Evolutionary conservation across 2,888 invertebrate genomes (phyloP).

Genomic region (Hirtodrosophila cameraria): DNA sequence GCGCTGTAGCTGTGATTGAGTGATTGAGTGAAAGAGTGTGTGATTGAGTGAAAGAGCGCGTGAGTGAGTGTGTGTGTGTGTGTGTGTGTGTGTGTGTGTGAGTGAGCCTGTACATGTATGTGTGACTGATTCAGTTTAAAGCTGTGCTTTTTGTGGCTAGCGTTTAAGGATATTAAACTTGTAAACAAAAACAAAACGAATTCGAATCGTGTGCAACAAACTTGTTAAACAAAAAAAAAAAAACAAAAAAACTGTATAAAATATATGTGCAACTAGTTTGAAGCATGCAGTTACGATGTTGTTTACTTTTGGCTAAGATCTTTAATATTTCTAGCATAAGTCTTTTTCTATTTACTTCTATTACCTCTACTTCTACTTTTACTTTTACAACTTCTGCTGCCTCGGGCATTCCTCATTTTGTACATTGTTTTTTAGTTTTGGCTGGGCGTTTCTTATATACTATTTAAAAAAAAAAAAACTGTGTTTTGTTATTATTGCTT

Average conservation of each 20-base stretch:
- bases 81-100: neutral
- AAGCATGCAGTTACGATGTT: slow-evolving; percentile 6
- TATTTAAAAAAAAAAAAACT: neutral
- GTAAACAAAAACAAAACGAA: slow-evolving; percentile 1
- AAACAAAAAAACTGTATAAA: neutral
- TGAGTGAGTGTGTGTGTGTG: slow-evolving; percentile 34
- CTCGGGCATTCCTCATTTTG: slow-evolving; percentile 49
- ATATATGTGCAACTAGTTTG: slow-evolving; percentile 14
- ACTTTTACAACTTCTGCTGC: slow-evolving; percentile 17
- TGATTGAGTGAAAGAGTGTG: slow-evolving; percentile 13
- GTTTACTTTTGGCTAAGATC: slow-evolving; percentile 4
- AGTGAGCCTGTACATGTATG: slow-evolving; percentile 5
- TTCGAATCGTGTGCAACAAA: slow-evolving; percentile 27
- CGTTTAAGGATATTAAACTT: slow-evolving; percentile 27
- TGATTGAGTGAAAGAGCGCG: slow-evolving; percentile 20
- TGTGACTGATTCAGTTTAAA: slow-evolving; percentile 55
- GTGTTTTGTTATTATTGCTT: slow-evolving; percentile 61
- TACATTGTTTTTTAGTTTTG: slow-evolving; percentile 53
- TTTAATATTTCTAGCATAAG: slow-evolving; percentile 16
- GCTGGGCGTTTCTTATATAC: slow-evolving; percentile 49
- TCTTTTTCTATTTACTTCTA: slow-evolving; percentile 6
- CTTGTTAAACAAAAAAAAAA: slow-evolving; percentile 3
- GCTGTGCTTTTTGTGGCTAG: slow-evolving; percentile 72
- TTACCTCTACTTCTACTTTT: slow-evolving; percentile 10
- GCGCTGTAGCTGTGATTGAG: slow-evolving; percentile 84